phyloP scores from a whole-genome alignment of 2,888 invertebrate species.

The Lepidochrysops patricia region DNA sequence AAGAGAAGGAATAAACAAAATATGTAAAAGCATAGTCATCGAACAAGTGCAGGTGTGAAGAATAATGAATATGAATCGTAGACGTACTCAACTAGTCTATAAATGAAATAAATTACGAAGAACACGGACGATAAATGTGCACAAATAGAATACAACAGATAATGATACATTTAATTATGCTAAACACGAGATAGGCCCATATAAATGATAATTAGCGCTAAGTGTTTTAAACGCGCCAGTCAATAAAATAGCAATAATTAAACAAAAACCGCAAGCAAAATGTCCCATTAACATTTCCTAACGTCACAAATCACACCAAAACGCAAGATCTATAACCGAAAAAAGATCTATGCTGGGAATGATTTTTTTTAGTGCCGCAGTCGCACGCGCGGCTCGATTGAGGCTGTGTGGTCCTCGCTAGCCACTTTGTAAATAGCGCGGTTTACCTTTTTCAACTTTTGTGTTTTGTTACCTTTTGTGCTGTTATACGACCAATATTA shows the following conservation, averaged over 20 bases:
- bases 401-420: slow-evolving; percentile 73
- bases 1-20: neutral
- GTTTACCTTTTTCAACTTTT: slow-evolving; percentile 75
- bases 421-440: slow-evolving; percentile 76
- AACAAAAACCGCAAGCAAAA: slow-evolving; percentile 7
- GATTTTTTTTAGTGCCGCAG: slow-evolving; percentile 62
- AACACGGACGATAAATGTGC: neutral
- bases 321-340: slow-evolving; percentile 71
- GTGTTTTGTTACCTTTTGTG: slow-evolving; percentile 76
- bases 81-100: neutral
- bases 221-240: neutral
- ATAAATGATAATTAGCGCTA: neutral
- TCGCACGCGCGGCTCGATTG: slow-evolving; percentile 74
- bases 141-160: neutral
- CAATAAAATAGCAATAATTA: neutral
- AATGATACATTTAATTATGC: neutral
- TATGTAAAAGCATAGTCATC: neutral
- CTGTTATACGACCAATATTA: slow-evolving; percentile 74
- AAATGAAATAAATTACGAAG: neutral
- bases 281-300: slow-evolving; percentile 65
- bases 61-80: neutral
- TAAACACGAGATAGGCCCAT: neutral
- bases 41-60: neutral
- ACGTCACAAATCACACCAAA: slow-evolving; percentile 74
- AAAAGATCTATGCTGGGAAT: slow-evolving; percentile 68